Evolutionary conservation across 2,113 vertebrate species (phyloP).

Genomic region (Isichthys henryi): DNA sequence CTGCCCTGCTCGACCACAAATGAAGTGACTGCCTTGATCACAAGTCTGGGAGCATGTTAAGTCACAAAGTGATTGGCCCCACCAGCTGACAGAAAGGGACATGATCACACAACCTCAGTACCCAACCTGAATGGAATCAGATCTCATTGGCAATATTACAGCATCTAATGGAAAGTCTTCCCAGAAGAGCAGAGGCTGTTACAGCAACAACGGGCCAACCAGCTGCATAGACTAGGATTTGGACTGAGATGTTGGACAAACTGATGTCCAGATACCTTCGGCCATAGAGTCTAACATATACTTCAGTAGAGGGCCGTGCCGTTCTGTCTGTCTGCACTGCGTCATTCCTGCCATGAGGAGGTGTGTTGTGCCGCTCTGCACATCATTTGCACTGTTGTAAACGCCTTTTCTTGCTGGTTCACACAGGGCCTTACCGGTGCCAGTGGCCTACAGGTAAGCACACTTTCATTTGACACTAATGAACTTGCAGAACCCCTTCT

Average conservation of each 20-base stretch:
- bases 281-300: background rate
- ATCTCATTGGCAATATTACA: background rate
- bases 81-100: background rate
- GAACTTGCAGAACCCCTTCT: background rate
- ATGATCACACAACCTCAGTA: background rate
- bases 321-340: background rate
- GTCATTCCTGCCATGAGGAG: background rate
- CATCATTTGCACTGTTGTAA: background rate
- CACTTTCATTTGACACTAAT: slow-evolving; percentile 26
- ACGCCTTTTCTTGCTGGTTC: background rate
- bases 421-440: slow-evolving; percentile 47
- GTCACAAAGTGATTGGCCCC: no score
- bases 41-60: background rate
- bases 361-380: background rate
- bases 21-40: background rate
- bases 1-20: background rate
- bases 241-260: background rate
- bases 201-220: background rate
- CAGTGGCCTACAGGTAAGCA: slow-evolving; percentile 58
- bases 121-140: background rate
- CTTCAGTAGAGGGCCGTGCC: background rate
- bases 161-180: background rate
- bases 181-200: background rate
- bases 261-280: background rate
- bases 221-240: background rate